Base-by-base conservation (phyloP, 2,113 vertebrate genomes). In the Tapirus terrestris region DNA sequence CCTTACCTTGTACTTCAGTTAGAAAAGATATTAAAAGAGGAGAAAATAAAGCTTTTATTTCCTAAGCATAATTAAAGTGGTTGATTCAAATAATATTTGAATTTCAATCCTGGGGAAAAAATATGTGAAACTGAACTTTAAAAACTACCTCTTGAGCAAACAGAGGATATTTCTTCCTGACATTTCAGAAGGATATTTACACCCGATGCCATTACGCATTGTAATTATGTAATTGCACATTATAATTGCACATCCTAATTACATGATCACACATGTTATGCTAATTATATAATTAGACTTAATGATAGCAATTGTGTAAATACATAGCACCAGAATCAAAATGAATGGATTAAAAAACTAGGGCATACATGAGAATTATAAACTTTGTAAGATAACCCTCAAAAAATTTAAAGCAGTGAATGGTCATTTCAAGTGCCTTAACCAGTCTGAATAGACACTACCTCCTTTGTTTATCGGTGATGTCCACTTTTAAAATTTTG, bases 201-300 rank as follows among this genome's bases (percentile, higher is more conserved):
- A 98, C 85, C 95, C 96, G 95, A 97, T 98, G 97, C 98, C 98
- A 97, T 98, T 97, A 98, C 89, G 98, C 98, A 91, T 92, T 98
- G 95, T 98, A 99, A 99, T 98, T 98, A 98, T 98, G 93, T 98
- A 99, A 98, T 98, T 98, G 96, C 90, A 98, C 60, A 92, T 98
- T 97, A 97, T 98, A 98, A 98, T 98, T 97, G 87, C 75, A 98
- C 89, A 90, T 98, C 98, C 93, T 98, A 97, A 98, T 98, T 98
- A 97, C 98, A 98, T 97, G 97, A 99, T 98, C 97, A 98, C 95
- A 92, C 94, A 94, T 76, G 48, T 97, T 98, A 96, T 96, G 98
- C 98, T 98, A 99, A 98, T 98, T 98, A 98, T 97, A 95, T 98
- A 98, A 98, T 99, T 98, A 98, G 94, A 96, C 94, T 67, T 98